Conservation (phyloP, 2,113 vertebrate species). For the Toxotes jaculatrix region DNA sequence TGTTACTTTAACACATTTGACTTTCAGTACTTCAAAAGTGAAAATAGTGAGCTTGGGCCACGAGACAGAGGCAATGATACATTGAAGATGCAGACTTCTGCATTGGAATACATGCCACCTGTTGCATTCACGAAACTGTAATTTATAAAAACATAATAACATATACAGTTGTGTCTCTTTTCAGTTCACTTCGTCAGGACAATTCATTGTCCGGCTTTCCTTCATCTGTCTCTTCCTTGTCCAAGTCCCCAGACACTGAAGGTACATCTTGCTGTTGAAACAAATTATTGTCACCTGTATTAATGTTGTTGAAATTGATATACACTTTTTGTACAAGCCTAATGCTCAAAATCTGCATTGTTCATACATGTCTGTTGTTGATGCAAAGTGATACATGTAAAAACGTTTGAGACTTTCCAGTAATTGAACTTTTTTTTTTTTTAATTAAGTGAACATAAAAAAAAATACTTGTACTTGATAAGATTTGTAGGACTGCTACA, state of each 20-base stretch:
- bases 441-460: too few species aligned
- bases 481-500: not conserved
- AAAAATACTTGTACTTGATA: not conserved
- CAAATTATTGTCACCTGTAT: not conserved
- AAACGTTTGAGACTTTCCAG: too few species aligned
- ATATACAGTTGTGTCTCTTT: not conserved
- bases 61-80: not conserved
- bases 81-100: not conserved
- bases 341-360: too few species aligned
- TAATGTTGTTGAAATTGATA: not conserved
- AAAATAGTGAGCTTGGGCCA: not conserved
- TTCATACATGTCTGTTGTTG: too few species aligned
- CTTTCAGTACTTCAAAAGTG: not conserved
- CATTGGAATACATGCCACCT: not conserved
- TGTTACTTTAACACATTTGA: not conserved
- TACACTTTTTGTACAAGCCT: too few species aligned
- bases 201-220: not conserved
- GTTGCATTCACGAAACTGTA: not conserved
- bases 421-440: too few species aligned
- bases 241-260: conserved; percentile 56
- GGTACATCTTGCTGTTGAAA: conserved; percentile 51
- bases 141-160: not conserved
- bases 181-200: not conserved
- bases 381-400: too few species aligned
- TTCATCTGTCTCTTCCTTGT: conserved; percentile 29